Evolutionary conservation across 2,888 invertebrate genomes (phyloP).

Genomic region (Drosophila mayaguana): DNA sequence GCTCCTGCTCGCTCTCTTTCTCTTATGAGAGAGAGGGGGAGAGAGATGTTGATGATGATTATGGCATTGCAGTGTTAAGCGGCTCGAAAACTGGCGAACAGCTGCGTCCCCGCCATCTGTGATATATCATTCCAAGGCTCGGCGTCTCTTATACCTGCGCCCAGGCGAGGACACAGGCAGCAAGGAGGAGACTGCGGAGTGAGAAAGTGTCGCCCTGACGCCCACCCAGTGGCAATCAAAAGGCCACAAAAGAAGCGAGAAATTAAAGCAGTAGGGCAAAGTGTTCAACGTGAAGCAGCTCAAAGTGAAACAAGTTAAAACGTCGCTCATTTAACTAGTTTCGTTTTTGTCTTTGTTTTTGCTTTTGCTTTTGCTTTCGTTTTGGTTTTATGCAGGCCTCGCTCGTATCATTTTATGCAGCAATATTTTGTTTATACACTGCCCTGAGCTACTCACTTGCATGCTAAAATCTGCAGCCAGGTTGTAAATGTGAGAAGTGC

Average conservation of each 20-base stretch:
- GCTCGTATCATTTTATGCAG: constrained; percentile 25
- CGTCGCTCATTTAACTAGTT: constrained; percentile 49
- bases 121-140: constrained; percentile 45
- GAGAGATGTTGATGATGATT: constrained; percentile 40
- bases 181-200: not conserved
- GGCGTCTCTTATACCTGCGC: constrained; percentile 20
- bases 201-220: constrained; percentile 13
- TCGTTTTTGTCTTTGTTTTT: no score
- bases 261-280: constrained; percentile 52
- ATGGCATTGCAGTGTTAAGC: constrained; percentile 63
- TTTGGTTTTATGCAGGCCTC: constrained; percentile 29
- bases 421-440: constrained; percentile 25
- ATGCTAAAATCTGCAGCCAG: not conserved
- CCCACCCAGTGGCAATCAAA: constrained; percentile 55
- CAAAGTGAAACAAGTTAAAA: constrained; percentile 14
- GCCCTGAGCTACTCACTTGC: not conserved
- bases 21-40: constrained; percentile 17
- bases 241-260: constrained; percentile 46
- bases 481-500: not conserved
- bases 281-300: constrained; percentile 16
- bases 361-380: no score
- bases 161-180: constrained; percentile 23
- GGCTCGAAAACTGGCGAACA: constrained; percentile 61
- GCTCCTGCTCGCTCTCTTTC: constrained; percentile 12
- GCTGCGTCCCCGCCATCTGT: constrained; percentile 46